Base-by-base conservation (phyloP, 2,888 invertebrate genomes). In the Labia minor region DNA sequence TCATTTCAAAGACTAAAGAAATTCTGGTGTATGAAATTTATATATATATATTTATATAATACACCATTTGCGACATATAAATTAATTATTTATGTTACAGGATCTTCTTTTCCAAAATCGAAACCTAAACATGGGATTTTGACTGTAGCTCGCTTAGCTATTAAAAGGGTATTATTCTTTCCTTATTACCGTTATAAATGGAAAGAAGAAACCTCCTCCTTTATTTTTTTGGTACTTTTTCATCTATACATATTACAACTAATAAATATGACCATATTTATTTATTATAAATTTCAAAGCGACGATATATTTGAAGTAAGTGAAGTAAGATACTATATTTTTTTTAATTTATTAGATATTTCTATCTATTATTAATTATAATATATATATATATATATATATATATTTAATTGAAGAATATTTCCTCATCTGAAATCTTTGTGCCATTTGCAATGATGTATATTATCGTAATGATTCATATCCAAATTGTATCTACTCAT, bases 51-150 rank as follows among this genome's bases (percentile, higher is more conserved):
- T n/a, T n/a, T n/a, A n/a, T n/a, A n/a, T n/a, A n/a, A n/a, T n/a
- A n/a, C n/a, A n/a, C n/a, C n/a, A n/a, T n/a, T n/a, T n/a, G n/a
- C n/a, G n/a, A n/a, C n/a, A n/a, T 20, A 3, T 66, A 2, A 65
- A 19, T 10, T 14, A 18, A 19, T 49, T 61, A 19, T 37, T 63
- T 61, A 63, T 61, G 65, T 71, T 71, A 67, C 73, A 93, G 95
- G 95, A 63, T 95, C 96, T 61, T 92, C 95, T 68, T 96, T 96
- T 79, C 90, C 95, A 14, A 96, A 96, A 82, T 90, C 93, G 16
- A 96, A 96, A 78, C 94, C 96, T 1, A 93, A 95, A 74, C 89
- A 95, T 79, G 90, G 94, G 70, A 85, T 95, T 77, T 82, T 89
- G 62, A 89, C 91, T 61, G 91, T 95, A 69, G 86, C 91, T 69